Base-by-base conservation (phyloP, 2,888 invertebrate species). In the Antitype chi region DNA sequence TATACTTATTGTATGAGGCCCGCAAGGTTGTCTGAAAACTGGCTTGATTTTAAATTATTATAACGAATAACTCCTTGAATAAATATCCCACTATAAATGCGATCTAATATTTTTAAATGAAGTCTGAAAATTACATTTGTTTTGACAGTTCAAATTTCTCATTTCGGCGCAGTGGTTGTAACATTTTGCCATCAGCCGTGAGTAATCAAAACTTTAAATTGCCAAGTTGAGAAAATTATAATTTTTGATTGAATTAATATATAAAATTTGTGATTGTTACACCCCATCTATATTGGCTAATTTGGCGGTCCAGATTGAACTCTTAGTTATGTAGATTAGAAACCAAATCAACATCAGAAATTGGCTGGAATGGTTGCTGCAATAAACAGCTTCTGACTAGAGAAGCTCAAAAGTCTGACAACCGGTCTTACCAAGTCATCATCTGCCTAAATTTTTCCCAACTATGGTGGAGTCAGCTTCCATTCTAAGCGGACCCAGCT, bases 151-250 rank as follows among this genome's bases (percentile, higher is more conserved):
- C 25, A n/a, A 52, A 67, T 67, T 67, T 67, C 32, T 70, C 28
- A 66, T 70, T 67, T 59, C 32, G 38, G 20, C n/a, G n/a, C 53
- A 38, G 15, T 23, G 28, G 28, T 49, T 4, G 11, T 38, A 63
- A 64, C 64, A 74, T 81, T 53, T 57, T 57, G 9, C 15, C 20
- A 63, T 70, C 57, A 57, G 52, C 32, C 32, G 43, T 76, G 67
- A 11, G 60, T 67, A 67, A 80, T 57, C 77, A 82, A 82, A 80
- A 80, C 80, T 76, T 76, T 57, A 57, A 76, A 80, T 82, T 67
- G 52, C 25, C 52, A 57, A 67, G 52, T 76, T 70, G 5, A 75
- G 20, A 67, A 62, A 13, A 60, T 62, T 49, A 43, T 15, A 5
- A 80, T 70, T 67, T 70, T 60, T 52, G 57, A 43, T 70, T 76